Conservation (phyloP, 2,113 vertebrate species). For the Nibea albiflora region DNA sequence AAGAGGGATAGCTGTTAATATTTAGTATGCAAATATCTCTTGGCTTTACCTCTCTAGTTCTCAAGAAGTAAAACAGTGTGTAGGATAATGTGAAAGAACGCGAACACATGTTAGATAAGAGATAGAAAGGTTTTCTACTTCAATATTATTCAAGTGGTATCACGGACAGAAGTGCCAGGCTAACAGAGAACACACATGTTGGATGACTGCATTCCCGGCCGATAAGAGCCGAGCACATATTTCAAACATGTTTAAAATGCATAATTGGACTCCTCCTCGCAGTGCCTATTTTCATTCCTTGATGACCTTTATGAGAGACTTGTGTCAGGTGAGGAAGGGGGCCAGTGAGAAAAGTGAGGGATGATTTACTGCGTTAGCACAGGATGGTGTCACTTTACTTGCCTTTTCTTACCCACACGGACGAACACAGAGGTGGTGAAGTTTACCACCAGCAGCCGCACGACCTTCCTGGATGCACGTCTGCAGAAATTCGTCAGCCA, state of each 20-base stretch:
- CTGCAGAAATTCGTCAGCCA: neutral
- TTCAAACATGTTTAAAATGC: neutral
- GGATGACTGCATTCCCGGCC: neutral
- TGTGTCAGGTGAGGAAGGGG: too few species aligned
- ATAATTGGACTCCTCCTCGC: neutral
- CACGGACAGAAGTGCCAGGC: neutral
- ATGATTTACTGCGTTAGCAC: neutral
- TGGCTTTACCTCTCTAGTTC: neutral
- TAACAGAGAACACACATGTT: neutral
- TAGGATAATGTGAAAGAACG: neutral
- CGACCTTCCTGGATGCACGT: neutral
- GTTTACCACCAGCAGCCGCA: neutral
- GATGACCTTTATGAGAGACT: too few species aligned
- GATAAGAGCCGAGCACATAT: neutral
- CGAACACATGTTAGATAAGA: neutral
- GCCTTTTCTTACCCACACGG: neutral
- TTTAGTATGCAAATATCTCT: neutral
- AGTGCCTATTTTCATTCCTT: too few species aligned
- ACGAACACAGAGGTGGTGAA: neutral
- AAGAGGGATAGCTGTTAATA: neutral
- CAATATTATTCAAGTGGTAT: neutral
- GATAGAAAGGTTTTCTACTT: neutral
- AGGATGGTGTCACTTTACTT: neutral
- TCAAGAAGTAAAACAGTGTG: neutral
- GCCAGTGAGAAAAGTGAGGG: too few species aligned